phyloP scores from a whole-genome alignment of 2,888 invertebrate genomes.

The Yponomeuta malinellus region DNA sequence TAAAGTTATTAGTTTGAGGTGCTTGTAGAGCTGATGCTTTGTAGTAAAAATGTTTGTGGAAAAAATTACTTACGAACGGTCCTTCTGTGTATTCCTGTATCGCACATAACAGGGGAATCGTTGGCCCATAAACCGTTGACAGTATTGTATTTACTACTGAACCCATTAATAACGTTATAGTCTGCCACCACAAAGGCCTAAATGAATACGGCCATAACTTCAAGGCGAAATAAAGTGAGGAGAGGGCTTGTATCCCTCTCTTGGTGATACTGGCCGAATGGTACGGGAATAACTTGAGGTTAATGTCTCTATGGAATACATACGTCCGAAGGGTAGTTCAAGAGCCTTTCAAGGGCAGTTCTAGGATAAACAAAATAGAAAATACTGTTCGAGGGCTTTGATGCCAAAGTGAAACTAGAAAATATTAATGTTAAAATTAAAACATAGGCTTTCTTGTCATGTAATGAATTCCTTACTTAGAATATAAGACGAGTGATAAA shows the following conservation, averaged over 20 bases:
- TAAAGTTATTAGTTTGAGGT: too few species aligned
- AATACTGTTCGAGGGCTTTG: too few species aligned
- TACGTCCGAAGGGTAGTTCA: neutral
- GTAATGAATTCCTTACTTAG: too few species aligned
- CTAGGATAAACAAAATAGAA: too few species aligned
- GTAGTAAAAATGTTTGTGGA: too few species aligned
- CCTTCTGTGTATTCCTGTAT: neutral
- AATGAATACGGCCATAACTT: neutral
- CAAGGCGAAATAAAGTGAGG: neutral
- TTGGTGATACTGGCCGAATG: slow-evolving; percentile 1
- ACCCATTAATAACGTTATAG: neutral
- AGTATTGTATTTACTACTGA: slow-evolving; percentile 6
- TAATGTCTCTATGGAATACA: neutral
- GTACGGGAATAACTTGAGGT: neutral
- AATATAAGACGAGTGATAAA: too few species aligned
- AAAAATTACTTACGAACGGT: too few species aligned
- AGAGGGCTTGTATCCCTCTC: neutral
- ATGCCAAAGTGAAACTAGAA: too few species aligned
- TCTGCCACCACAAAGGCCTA: neutral
- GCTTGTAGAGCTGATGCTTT: too few species aligned
- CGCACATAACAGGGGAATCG: neutral
- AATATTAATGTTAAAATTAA: too few species aligned
- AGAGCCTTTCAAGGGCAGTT: too few species aligned
- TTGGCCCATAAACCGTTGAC: slow-evolving; percentile 2
- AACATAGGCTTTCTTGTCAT: too few species aligned